Conservation (phyloP, 2,113 vertebrate genomes). For the Gnathonemus echidnorhynchus region DNA sequence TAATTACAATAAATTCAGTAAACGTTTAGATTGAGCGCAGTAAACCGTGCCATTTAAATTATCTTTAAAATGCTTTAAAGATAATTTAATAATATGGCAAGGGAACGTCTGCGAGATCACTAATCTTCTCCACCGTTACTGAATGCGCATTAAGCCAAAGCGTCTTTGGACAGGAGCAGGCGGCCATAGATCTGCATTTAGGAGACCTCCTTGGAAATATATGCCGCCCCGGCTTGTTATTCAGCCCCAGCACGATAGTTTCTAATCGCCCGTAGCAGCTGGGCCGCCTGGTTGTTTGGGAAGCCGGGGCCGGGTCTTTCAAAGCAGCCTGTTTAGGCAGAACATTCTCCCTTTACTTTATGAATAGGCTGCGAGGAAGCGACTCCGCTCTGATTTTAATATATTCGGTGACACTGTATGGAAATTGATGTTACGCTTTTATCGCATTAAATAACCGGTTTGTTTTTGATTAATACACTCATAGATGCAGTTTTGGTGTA, state of each 20-base stretch:
- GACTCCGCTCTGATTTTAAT: not conserved
- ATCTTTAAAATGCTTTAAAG: constrained; percentile 59
- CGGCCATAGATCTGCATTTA: constrained; percentile 56
- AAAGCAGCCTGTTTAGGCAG: not conserved
- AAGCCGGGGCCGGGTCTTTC: not conserved
- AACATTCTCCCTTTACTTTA: not conserved
- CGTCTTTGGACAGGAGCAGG: constrained; percentile 58
- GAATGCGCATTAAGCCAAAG: constrained; percentile 60
- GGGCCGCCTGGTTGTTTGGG: constrained; percentile 29
- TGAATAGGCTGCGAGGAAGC: constrained; percentile 11
- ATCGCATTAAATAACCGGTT: not conserved
- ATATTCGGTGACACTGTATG: not conserved
- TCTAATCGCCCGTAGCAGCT: constrained; percentile 50
- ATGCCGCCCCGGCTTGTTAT: constrained; percentile 53
- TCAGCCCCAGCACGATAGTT: constrained; percentile 50
- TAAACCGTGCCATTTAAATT: constrained; percentile 61
- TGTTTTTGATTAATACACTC: not conserved
- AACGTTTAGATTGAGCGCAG: constrained; percentile 71
- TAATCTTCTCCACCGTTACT: constrained; percentile 56
- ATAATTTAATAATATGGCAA: constrained; percentile 64
- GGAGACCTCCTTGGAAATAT: constrained; percentile 62
- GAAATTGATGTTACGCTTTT: not conserved
- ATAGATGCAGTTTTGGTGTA: not conserved
- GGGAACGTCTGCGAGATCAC: constrained; percentile 59
- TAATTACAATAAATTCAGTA: constrained; percentile 71